These are phyloP conservation scores for Apogon hyalosoma DNA, from an alignment of 2,797 vertebrate species.

Conservation along the genomic window DNA sequence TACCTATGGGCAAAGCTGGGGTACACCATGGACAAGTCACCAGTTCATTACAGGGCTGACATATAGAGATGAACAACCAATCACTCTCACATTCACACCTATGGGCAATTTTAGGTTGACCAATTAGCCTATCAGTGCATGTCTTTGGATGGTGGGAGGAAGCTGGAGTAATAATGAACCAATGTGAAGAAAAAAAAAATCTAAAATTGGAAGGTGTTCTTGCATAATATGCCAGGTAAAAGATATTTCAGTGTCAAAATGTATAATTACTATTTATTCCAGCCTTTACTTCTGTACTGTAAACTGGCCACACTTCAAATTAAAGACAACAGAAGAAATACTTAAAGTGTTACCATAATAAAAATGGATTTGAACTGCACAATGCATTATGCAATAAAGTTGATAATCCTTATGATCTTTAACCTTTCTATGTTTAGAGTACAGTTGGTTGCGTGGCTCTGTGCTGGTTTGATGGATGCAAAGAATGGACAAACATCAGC, in stretches of 20 bases:
- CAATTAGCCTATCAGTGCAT: too few species aligned
- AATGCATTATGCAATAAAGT: constrained; percentile 59
- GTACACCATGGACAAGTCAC: too few species aligned
- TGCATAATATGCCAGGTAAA: not conserved
- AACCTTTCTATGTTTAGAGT: constrained; percentile 69
- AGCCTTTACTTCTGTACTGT: not conserved
- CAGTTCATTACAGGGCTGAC: too few species aligned
- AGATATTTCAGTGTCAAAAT: constrained; percentile 4
- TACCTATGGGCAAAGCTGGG: too few species aligned
- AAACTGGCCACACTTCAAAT: not conserved
- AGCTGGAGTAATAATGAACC: not conserved
- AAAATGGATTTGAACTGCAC: constrained; percentile 5
- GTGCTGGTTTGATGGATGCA: constrained; percentile 76
- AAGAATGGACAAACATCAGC: constrained; percentile 82
- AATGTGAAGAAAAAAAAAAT: not conserved
- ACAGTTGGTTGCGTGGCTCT: constrained; percentile 59
- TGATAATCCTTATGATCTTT: constrained; percentile 62
- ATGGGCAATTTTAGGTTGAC: too few species aligned
- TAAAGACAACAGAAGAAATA: not conserved
- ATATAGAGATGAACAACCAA: too few species aligned
- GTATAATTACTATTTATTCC: not conserved
- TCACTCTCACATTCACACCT: too few species aligned
- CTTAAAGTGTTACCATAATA: not conserved
- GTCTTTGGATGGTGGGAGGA: too few species aligned
- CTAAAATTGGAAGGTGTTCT: not conserved